A percentile compares a stretch with the other conserved stretches of the same genome.
These are phyloP conservation scores for Metallyticus violacea DNA, from an alignment of 2,888 invertebrate species.

Conservation along the genomic window DNA sequence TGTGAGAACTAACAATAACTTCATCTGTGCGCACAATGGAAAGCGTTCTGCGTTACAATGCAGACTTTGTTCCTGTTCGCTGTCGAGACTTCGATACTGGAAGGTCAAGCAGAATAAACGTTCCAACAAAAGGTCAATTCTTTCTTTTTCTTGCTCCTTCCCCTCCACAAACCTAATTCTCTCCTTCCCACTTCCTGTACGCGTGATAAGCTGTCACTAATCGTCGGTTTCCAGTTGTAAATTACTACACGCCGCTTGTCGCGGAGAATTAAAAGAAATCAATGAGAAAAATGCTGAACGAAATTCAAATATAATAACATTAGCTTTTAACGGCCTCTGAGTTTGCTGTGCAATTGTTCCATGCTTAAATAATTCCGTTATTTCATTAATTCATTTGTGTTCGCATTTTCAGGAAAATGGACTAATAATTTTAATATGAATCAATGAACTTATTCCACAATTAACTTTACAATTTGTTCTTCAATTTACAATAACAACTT, in stretches of 20 bases:
- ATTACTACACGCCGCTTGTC: neutral
- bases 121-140: conserved; percentile 5
- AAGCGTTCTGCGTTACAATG: neutral
- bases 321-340: too few species aligned
- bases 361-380: too few species aligned
- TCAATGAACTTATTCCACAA: too few species aligned
- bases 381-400: too few species aligned
- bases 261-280: too few species aligned
- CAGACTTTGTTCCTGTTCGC: conserved; percentile 13
- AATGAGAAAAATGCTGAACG: neutral
- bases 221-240: neutral
- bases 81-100: neutral
- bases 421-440: too few species aligned
- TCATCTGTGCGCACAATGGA: neutral
- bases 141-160: neutral
- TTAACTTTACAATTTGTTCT: too few species aligned
- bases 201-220: neutral
- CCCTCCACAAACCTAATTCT: neutral
- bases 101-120: conserved; percentile 8
- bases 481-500: too few species aligned
- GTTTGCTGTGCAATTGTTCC: too few species aligned
- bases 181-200: neutral
- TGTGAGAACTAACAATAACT: neutral
- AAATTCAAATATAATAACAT: neutral
- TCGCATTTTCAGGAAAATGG: too few species aligned